These are phyloP conservation scores for Nasonovia ribisnigri DNA, from an alignment of 2,888 invertebrate species.

Conservation along the genomic window DNA sequence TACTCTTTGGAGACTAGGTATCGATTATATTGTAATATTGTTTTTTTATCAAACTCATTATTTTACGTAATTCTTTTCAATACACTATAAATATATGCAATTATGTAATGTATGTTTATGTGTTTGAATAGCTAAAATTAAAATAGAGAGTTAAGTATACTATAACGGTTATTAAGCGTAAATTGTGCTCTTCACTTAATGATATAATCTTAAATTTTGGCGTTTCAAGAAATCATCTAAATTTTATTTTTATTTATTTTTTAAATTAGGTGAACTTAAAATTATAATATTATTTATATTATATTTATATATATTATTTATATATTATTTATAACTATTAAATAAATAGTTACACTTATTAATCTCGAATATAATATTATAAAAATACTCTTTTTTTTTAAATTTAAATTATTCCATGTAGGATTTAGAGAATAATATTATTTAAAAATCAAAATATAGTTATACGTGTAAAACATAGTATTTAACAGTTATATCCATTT, in stretches of 20 bases:
- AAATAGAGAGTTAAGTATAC: not conserved
- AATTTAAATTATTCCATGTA: not conserved
- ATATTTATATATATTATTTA: too few species aligned
- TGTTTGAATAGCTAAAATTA: not conserved
- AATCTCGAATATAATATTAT: not conserved
- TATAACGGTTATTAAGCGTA: not conserved
- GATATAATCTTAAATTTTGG: not conserved
- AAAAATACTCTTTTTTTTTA: not conserved
- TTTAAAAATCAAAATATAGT: not conserved
- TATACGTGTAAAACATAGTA: not conserved
- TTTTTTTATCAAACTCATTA: not conserved
- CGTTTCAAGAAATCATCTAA: not conserved
- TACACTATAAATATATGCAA: not conserved
- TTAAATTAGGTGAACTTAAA: not conserved
- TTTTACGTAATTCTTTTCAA: not conserved
- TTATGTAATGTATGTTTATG: not conserved
- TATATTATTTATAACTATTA: too few species aligned
- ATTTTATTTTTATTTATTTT: not conserved
- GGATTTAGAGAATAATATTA: not conserved
- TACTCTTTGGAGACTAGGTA: not conserved
- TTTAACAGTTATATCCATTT: slow-evolving; percentile 27
- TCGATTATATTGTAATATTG: not conserved
- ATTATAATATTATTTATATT: not conserved
- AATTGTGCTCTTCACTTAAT: not conserved
- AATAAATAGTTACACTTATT: not conserved